phyloP scores from a whole-genome alignment of 2,797 vertebrate species.

The Chiloscyllium punctatum region DNA sequence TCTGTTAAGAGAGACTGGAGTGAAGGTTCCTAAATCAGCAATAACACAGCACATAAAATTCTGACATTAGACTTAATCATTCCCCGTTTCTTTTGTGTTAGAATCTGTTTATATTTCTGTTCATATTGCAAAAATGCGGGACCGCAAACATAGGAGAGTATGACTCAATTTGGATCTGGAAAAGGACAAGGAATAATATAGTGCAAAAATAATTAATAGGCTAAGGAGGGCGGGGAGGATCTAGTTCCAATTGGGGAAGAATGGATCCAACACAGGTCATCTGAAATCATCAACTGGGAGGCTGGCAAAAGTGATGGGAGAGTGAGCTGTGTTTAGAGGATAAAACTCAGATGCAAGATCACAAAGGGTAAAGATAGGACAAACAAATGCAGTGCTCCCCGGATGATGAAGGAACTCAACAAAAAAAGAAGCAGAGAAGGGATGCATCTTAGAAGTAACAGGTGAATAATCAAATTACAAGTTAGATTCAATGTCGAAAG shows the following conservation, averaged over 20 bases:
- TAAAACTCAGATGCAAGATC: too few relatives aligned
- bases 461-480: too few relatives aligned
- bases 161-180: not conserved
- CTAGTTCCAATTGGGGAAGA: not conserved
- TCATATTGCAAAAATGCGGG: not conserved
- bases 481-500: too few relatives aligned
- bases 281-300: not conserved
- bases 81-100: not conserved
- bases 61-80: not conserved
- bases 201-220: not conserved
- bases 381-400: too few relatives aligned
- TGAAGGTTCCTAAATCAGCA: not conserved
- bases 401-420: too few relatives aligned
- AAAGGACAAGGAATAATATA: not conserved
- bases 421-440: too few relatives aligned
- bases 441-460: too few relatives aligned
- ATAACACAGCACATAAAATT: not conserved
- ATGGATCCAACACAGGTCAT: not conserved
- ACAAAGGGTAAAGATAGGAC: too few relatives aligned
- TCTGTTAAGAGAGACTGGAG: not conserved
- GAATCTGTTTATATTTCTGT: not conserved
- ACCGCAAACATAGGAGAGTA: not conserved
- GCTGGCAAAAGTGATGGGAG: too few relatives aligned
- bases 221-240: too few relatives aligned
- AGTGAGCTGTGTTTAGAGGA: too few relatives aligned